Evolutionary conservation across 2,888 invertebrate genomes (phyloP).

Genomic region (Rhingia rostrata): DNA sequence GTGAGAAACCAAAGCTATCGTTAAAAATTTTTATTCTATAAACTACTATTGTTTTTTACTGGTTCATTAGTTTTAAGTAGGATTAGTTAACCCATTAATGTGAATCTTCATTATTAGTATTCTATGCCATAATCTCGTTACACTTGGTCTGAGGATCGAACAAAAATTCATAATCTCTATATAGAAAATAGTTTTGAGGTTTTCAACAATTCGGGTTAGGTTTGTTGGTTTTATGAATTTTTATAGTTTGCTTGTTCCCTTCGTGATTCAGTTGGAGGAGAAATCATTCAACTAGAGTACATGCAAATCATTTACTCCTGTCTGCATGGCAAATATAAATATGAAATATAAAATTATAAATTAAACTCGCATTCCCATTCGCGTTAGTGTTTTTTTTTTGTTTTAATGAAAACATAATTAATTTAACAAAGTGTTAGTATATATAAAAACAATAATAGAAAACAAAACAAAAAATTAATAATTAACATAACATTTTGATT

Average conservation of each 20-base stretch:
- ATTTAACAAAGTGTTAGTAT: slow-evolving; percentile 13
- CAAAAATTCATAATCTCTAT: slow-evolving; percentile 34
- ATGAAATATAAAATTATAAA: background rate
- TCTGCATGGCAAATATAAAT: background rate
- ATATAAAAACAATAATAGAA: slow-evolving; percentile 10
- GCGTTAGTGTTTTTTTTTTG: slow-evolving; percentile 5
- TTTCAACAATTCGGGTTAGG: slow-evolving; percentile 53
- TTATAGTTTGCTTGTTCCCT: slow-evolving; percentile 41
- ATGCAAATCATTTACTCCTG: slow-evolving; percentile 7
- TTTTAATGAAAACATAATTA: slow-evolving; percentile 29
- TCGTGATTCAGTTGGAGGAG: slow-evolving; percentile 38
- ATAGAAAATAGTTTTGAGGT: slow-evolving; percentile 45
- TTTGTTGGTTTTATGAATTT: slow-evolving; percentile 9
- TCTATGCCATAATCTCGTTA: slow-evolving; percentile 20
- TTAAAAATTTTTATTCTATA: slow-evolving; percentile 23
- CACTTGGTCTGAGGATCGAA: slow-evolving; percentile 23
- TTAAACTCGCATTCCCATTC: slow-evolving; percentile 22
- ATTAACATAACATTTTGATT: slow-evolving; percentile 47
- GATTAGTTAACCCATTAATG: slow-evolving; percentile 32
- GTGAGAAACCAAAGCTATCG: slow-evolving; percentile 52
- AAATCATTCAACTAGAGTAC: background rate
- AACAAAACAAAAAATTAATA: background rate
- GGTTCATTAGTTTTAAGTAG: slow-evolving; percentile 35
- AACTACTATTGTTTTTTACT: slow-evolving; percentile 29
- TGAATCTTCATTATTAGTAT: slow-evolving; percentile 6